Evolutionary conservation across 2,113 vertebrate species (phyloP).

Genomic region (Brachyistius frenatus): DNA sequence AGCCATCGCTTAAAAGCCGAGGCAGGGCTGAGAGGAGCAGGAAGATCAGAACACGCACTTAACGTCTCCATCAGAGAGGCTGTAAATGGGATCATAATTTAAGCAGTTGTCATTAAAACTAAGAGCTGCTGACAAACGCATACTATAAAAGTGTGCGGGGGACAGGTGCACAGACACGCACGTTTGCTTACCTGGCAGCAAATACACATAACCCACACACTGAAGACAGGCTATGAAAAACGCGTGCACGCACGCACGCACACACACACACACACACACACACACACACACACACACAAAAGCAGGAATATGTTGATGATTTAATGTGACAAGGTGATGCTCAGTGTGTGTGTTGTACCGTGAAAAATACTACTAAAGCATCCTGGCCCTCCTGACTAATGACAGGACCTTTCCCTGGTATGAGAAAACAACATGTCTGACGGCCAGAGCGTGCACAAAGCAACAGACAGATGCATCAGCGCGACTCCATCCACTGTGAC

Average conservation of each 20-base stretch:
- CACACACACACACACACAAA: no score
- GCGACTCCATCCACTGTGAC: constrained; percentile 60
- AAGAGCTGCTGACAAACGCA: constrained; percentile 23
- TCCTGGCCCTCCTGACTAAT: constrained; percentile 60
- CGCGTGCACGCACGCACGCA: no score
- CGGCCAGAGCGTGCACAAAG: constrained; percentile 21
- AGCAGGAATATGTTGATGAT: constrained; percentile 45
- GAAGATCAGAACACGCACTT: constrained; percentile 58
- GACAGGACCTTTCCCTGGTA: constrained; percentile 64
- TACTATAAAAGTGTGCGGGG: not conserved
- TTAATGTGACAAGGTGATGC: constrained; percentile 65
- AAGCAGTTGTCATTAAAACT: constrained; percentile 68
- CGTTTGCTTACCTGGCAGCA: constrained; percentile 1
- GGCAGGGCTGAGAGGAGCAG: constrained; percentile 29
- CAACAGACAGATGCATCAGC: constrained; percentile 52
- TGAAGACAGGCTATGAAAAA: constrained; percentile 15
- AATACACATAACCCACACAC: constrained; percentile 19
- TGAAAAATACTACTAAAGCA: constrained; percentile 57
- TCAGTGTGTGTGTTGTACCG: constrained; percentile 54
- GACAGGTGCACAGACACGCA: not conserved
- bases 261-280: no score
- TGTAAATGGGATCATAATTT: constrained; percentile 72
- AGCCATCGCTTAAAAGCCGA: constrained; percentile 68
- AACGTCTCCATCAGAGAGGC: constrained; percentile 48
- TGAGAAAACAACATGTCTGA: constrained; percentile 56